phyloP scores from a whole-genome alignment of 2,797 vertebrate genomes.

The Phrynocephalus forsythii region DNA sequence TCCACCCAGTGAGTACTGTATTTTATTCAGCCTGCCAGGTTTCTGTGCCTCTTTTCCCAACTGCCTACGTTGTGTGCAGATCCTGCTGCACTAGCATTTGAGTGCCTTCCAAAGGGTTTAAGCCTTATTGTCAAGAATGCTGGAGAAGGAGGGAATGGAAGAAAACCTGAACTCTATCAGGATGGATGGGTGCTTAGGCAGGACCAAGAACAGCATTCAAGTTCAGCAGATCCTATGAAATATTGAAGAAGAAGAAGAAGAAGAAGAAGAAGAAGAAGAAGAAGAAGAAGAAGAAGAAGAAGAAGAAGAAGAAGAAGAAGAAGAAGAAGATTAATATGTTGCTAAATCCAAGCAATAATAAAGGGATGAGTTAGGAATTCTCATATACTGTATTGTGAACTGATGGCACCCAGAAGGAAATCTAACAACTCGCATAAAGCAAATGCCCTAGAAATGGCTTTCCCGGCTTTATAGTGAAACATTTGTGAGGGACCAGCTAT shows the following conservation, averaged over 20 bases:
- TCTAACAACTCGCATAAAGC: neutral
- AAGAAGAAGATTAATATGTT: neutral
- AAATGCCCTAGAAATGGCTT: neutral
- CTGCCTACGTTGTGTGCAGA: neutral
- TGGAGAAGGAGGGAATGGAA: neutral
- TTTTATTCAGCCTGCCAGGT: no score
- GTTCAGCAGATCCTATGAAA: slow-evolving; percentile 20
- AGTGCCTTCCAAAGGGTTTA: slow-evolving; percentile 33
- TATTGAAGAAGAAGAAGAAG: neutral
- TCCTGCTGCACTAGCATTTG: slow-evolving; percentile 1
- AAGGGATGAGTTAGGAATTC: slow-evolving; percentile 36
- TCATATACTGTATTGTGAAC: neutral
- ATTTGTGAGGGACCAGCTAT: slow-evolving; percentile 3
- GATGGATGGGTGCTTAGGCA: neutral
- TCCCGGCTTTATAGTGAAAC: neutral
- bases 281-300: slow-evolving; percentile 1
- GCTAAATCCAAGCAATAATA: neutral
- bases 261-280: slow-evolving; percentile 6
- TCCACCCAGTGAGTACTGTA: no score
- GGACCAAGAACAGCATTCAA: neutral
- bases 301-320: slow-evolving; percentile 7
- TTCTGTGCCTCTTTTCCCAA: no score
- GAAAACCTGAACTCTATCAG: slow-evolving; percentile 12
- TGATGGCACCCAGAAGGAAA: neutral
- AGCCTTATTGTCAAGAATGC: neutral